Base-by-base conservation (phyloP, 2,797 vertebrate genomes). In the Sebastes vulpes region DNA sequence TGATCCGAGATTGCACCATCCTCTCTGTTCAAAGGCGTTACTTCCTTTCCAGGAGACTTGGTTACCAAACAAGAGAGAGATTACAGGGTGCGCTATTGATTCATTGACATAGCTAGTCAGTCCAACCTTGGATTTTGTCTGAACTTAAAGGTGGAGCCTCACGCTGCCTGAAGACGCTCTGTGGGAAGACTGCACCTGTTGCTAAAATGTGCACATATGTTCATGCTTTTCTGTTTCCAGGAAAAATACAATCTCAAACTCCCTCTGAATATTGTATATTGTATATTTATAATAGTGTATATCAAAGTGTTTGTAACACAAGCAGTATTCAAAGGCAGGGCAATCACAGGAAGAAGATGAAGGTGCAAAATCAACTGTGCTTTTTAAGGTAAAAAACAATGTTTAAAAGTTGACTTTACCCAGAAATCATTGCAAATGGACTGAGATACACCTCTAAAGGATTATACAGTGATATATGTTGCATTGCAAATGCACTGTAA, bases 31-130 rank as follows among this genome's bases (percentile, higher is more conserved):
- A 92, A 81, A 90, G 74, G 60, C 84, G 75, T 83, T 68, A 75
- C 77, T 77, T 90, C 75, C 67, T 87, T 74, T 92, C 69, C 72
- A 21, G 74, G 79, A 88, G 70, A 89, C 84, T 87, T 89, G 69
- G 87, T 88, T 89, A 86, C 79, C 70, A 85, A 89, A 88, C 81
- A 90, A 84, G 75, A 83, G 80, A 72, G 84, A 85, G 87, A 94
- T 92, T 89, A 91, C 74, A 72, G 72, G 75, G 71, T 38, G 64
- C 69, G 79, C 78, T 90, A 83, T 89, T 76, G 91, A 90, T 92
- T 83, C 75, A 72, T 89, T 87, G 81, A 84, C 72, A 85, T 10
- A 64, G 78, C 85, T 82, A 81, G 73, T 76, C 83, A 82, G 69
- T 84, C 82, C 78, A 90, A 81, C 84, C 84, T 89, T 90, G 82